These are phyloP conservation scores for Rhinoptilus africanus DNA, from an alignment of 2,113 vertebrate species.

Conservation along the genomic window DNA sequence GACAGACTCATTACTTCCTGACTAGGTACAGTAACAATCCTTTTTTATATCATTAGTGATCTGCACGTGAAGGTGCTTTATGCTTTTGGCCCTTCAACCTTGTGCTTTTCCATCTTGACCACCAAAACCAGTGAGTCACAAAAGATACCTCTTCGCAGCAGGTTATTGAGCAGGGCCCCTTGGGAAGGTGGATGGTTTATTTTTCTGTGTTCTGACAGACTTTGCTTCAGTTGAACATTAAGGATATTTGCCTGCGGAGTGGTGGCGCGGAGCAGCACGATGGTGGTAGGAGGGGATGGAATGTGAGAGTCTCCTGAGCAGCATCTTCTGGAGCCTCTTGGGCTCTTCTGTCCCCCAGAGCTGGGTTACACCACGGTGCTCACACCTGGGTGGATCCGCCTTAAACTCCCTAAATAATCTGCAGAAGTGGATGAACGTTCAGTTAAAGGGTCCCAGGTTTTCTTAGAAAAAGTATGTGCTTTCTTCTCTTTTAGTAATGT, in stretches of 20 bases:
- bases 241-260: neutral
- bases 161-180: neutral
- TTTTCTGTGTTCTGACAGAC: neutral
- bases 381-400: neutral
- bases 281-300: neutral
- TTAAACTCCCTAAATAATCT: neutral
- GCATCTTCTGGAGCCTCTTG: neutral
- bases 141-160: neutral
- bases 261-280: rapidly evolving
- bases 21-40: neutral
- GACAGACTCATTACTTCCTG: neutral
- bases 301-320: neutral
- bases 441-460: neutral
- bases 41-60: neutral
- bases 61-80: neutral
- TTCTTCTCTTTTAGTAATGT: neutral
- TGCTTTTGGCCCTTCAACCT: neutral
- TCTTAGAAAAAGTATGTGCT: neutral
- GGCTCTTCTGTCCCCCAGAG: neutral
- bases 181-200: neutral
- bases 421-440: neutral
- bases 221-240: neutral
- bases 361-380: neutral
- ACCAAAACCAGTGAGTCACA: too few relatives aligned
- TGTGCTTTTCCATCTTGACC: neutral